Conservation (phyloP, 2,113 vertebrate genomes). For the Pungitius pungitius region DNA sequence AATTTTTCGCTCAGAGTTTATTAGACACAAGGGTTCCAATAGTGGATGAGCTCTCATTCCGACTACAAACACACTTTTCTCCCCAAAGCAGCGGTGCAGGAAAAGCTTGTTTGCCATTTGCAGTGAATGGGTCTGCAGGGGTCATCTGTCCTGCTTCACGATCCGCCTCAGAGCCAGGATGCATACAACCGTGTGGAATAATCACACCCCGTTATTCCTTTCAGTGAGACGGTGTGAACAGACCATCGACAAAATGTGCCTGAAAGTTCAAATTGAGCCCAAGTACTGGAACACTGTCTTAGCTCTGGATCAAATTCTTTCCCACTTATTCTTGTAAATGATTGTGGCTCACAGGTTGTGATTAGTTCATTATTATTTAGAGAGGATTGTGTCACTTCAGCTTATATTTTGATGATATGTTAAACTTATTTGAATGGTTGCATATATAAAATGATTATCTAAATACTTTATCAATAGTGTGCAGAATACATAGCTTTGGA, state of each 20-base stretch:
- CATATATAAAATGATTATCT: constrained; percentile 7
- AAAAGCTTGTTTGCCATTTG: constrained; percentile 31
- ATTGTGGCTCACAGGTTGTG: background rate
- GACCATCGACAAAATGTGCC: background rate
- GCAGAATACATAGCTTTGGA: background rate
- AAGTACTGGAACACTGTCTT: background rate
- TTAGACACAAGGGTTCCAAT: constrained; percentile 60
- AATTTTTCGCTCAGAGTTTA: constrained; percentile 65
- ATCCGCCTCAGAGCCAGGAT: constrained; percentile 12
- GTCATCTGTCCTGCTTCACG: constrained; percentile 11
- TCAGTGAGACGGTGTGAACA: background rate
- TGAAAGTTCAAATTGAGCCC: background rate
- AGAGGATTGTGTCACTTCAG: background rate
- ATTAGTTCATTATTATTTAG: background rate
- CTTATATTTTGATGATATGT: background rate
- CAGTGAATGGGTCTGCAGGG: constrained; percentile 25
- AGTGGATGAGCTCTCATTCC: constrained; percentile 47
- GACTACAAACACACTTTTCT: constrained; percentile 39
- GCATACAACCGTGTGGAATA: constrained; percentile 7
- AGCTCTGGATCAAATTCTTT: background rate
- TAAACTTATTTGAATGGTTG: background rate
- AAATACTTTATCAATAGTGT: background rate
- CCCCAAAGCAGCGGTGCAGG: constrained; percentile 7
- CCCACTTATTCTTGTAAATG: background rate
- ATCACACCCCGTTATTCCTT: constrained; percentile 2